A percentile compares a stretch with the other conserved stretches of the same genome.
Evolutionary conservation across 2,888 invertebrate species (phyloP).

Genomic region (Anarsia innoxiella): DNA sequence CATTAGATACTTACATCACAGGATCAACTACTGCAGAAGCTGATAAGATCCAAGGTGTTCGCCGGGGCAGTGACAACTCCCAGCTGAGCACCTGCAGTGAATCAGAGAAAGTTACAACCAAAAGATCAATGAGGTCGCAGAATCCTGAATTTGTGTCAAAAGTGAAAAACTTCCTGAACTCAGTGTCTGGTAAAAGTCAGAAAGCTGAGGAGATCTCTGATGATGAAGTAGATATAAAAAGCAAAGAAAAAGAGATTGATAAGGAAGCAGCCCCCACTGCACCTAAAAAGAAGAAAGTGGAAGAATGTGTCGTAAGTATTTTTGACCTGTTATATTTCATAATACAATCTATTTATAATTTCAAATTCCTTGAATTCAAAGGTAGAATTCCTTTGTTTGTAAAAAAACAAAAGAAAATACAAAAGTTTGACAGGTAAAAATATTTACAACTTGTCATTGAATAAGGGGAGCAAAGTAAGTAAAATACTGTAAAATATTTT

Average conservation of each 20-base stretch:
- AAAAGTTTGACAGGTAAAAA: too few relatives aligned
- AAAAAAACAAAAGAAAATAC: too few relatives aligned
- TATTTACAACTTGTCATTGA: too few relatives aligned
- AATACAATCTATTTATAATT: too few relatives aligned
- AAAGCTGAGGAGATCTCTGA: slow-evolving; percentile 43
- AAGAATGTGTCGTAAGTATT: slow-evolving; percentile 23
- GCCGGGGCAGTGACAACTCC: slow-evolving; percentile 51
- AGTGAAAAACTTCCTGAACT: slow-evolving; percentile 76
- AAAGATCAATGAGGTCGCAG: slow-evolving; percentile 77
- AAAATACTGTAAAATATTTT: too few relatives aligned
- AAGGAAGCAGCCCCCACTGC: slow-evolving; percentile 22
- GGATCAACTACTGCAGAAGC: slow-evolving; percentile 55
- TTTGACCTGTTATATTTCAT: too few relatives aligned
- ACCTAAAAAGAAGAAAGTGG: slow-evolving; percentile 29
- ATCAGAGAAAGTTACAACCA: slow-evolving; percentile 42
- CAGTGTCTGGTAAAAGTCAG: slow-evolving; percentile 55
- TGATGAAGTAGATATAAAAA: slow-evolving; percentile 33
- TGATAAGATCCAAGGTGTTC: slow-evolving; percentile 39
- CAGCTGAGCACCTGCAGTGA: slow-evolving; percentile 55
- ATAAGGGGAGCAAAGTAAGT: too few relatives aligned
- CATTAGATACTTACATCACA: slow-evolving; percentile 60
- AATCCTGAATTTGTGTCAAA: slow-evolving; percentile 78
- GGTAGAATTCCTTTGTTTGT: too few relatives aligned
- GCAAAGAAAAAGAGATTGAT: slow-evolving; percentile 27
- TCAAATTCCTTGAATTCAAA: too few relatives aligned